These are phyloP conservation scores for Perodicticus potto DNA, from an alignment of 2,797 vertebrate genomes.

Conservation along the genomic window DNA sequence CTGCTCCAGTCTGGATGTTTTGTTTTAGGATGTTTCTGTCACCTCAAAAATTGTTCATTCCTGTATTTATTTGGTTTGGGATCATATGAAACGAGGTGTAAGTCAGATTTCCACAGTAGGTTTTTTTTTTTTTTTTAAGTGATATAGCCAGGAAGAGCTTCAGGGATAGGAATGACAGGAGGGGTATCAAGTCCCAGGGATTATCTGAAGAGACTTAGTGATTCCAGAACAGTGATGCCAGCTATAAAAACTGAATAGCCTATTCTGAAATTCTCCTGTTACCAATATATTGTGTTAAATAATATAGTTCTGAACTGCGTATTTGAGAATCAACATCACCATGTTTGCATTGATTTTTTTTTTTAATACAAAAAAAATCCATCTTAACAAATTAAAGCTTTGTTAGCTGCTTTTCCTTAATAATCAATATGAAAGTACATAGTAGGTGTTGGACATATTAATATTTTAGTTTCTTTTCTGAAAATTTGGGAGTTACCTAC, in stretches of 20 bases:
- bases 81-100: not conserved
- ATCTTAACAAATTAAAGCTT: not conserved
- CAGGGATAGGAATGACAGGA: not conserved
- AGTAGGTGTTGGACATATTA: not conserved
- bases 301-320: not conserved
- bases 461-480: not conserved
- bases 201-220: not conserved
- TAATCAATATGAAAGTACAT: not conserved
- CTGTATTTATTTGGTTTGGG: not conserved
- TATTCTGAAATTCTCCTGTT: not conserved
- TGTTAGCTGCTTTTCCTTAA: not conserved
- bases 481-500: not conserved
- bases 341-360: not conserved
- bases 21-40: not conserved
- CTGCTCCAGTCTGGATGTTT: not conserved
- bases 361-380: slow-evolving; percentile 4
- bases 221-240: not conserved
- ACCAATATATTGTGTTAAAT: not conserved
- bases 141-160: not conserved
- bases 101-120: not conserved
- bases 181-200: not conserved
- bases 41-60: not conserved
- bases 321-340: not conserved
- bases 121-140: not conserved
- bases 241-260: not conserved